Base-by-base conservation (phyloP, 2,113 vertebrate species). In the Syngnathus typhle region DNA sequence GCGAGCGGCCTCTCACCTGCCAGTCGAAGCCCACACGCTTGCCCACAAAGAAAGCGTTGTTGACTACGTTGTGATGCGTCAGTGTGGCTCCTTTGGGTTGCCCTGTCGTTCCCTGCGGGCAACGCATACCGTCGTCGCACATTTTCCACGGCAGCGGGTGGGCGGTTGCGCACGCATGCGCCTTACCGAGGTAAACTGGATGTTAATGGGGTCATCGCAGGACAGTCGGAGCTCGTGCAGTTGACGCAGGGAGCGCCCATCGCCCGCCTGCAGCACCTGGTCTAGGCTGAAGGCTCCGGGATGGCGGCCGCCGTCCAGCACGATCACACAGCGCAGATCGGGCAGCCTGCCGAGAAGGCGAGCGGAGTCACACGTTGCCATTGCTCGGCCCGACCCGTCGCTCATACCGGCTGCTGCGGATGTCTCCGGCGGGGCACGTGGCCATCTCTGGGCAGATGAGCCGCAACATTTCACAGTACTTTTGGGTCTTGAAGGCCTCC, bases 181-280 rank as follows among this genome's bases (percentile, higher is more conserved):
- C 0, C 7, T 72, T 92, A 98, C 97, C 70, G 96, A 99, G 60
- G 97, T 99, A 74, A 98, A 99, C 89, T 91, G 93, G 87, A 98
- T 94, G 78, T 97, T 98, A 82, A 98, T 85, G 12, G 96, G 94
- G n/a, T 98, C 96, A 0, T 91, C 82, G 63, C 83, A 93, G 44
- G 61, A 89, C 23, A 98, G 73, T 11, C 95, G 92, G 46, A 92
- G 19, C 0, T 89, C 85, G 64, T 88, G 88, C 23, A 98, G 87
- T 76, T 88, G 83, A 73, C 90, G 87, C 54, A 83, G 0, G 4
- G 91, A 79, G 55, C 86, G 83, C 69, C 88, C 91, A 75, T 84
- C 84, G 13, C 89, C 94, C 0, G 93, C 93, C 69, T 94, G 88
- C 86, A 94, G 85, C 76, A 99, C 90, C 0, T 99, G 95, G 0